These are phyloP conservation scores for Habrosyne pyritoides DNA, from an alignment of 2,888 invertebrate species.

Conservation along the genomic window DNA sequence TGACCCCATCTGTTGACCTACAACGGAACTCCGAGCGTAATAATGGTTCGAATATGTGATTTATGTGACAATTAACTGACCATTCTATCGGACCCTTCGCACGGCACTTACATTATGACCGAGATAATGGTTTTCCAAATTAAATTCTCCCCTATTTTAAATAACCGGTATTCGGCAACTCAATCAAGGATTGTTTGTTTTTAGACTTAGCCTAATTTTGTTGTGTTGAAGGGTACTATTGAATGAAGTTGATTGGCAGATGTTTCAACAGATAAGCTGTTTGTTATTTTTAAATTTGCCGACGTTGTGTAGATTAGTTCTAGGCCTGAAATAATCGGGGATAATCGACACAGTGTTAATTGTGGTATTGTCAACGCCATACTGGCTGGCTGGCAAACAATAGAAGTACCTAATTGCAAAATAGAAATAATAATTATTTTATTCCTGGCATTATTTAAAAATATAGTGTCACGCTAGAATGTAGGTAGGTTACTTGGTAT, in stretches of 20 bases:
- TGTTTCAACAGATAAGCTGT: constrained; percentile 48
- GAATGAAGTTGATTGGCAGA: constrained; percentile 62
- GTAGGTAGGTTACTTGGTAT: too few relatives aligned
- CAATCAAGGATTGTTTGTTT: constrained; percentile 78
- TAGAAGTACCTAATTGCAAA: too few relatives aligned
- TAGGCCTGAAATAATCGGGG: constrained; percentile 11
- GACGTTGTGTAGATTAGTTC: constrained; percentile 8
- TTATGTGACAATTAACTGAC: constrained; percentile 80
- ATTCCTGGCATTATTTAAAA: too few relatives aligned
- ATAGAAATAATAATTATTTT: too few relatives aligned
- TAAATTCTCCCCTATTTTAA: constrained; percentile 59
- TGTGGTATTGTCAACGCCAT: neutral
- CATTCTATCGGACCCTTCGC: constrained; percentile 58
- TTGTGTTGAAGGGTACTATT: constrained; percentile 51
- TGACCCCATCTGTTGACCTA: constrained; percentile 68
- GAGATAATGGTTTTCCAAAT: constrained; percentile 66
- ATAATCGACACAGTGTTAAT: constrained; percentile 1
- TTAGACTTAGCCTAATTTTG: constrained; percentile 67
- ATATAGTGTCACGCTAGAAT: too few relatives aligned
- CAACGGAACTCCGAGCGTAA: constrained; percentile 46
- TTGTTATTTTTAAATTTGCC: constrained; percentile 57
- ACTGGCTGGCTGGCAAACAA: too few relatives aligned
- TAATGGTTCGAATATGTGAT: constrained; percentile 63
- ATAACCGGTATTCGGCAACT: constrained; percentile 64
- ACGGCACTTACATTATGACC: constrained; percentile 26